A percentile compares a stretch with the other conserved stretches of the same genome.
phyloP scores from a whole-genome alignment of 2,113 vertebrate genomes.

The Gavia stellata region DNA sequence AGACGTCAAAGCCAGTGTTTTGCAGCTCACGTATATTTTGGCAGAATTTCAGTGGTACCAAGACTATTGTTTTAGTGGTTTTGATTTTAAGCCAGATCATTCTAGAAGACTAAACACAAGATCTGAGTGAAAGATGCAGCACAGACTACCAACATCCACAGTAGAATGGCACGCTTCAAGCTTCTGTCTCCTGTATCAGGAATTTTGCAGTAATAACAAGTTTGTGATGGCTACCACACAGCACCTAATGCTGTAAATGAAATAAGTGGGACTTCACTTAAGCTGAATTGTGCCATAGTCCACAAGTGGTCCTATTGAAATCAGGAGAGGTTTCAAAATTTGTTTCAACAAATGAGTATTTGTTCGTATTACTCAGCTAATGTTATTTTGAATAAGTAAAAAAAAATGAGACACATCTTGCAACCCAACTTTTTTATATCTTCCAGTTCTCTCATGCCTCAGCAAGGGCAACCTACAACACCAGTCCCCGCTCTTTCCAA shows the following conservation, averaged over 20 bases:
- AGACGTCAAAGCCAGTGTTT: background rate
- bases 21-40: background rate
- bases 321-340: background rate
- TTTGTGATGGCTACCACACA: background rate
- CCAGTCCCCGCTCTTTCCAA: background rate
- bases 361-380: fast-evolving
- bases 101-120: background rate
- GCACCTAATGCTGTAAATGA: background rate
- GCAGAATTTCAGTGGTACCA: background rate
- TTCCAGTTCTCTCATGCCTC: background rate
- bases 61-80: background rate
- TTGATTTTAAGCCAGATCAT: background rate
- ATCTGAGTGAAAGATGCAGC: background rate
- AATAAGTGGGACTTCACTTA: background rate
- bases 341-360: background rate
- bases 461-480: background rate
- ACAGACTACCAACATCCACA: background rate
- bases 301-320: background rate
- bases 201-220: background rate
- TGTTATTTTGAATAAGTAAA: background rate
- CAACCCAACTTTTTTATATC: background rate
- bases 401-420: background rate
- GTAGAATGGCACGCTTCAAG: background rate
- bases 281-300: background rate
- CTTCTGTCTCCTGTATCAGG: background rate